phyloP scores from a whole-genome alignment of 2,113 vertebrate genomes.

The Siniperca chuatsi region DNA sequence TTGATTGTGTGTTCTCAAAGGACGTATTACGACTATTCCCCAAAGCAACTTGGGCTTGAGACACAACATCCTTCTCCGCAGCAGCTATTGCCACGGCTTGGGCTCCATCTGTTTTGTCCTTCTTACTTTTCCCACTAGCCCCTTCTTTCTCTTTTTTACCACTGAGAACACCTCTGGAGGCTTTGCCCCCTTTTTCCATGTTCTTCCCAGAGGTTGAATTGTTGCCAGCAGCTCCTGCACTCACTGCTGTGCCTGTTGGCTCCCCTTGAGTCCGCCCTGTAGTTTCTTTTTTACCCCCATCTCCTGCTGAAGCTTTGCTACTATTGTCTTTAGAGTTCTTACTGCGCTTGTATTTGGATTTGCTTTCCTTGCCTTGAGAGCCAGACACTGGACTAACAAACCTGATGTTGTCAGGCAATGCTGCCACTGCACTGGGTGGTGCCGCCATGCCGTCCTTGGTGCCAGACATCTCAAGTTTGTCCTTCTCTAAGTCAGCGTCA shows the following conservation, averaged over 20 bases:
- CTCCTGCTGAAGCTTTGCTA: conserved; percentile 91
- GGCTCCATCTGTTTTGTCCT: conserved; percentile 92
- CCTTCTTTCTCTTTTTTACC: conserved; percentile 98
- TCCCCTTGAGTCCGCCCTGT: conserved; percentile 92
- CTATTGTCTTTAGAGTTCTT: conserved; percentile 98
- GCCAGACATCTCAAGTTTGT: conserved; percentile 99
- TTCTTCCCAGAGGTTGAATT: conserved; percentile 87
- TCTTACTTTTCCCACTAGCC: conserved; percentile 93
- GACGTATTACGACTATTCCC: conserved; percentile 90
- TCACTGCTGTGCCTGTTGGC: conserved; percentile 82
- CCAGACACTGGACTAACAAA: conserved; percentile 97
- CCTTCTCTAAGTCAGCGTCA: conserved; percentile 99
- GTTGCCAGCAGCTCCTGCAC: conserved; percentile 81
- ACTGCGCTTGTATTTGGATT: conserved; percentile 98
- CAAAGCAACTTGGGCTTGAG: conserved; percentile 89
- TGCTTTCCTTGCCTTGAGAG: conserved; percentile 97
- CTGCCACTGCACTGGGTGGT: conserved; percentile 94
- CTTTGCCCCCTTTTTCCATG: conserved; percentile 92
- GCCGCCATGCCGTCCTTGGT: conserved; percentile 95
- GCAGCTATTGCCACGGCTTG: conserved; percentile 85
- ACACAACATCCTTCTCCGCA: conserved; percentile 90
- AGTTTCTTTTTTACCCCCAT: conserved; percentile 93
- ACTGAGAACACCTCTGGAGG: conserved; percentile 89
- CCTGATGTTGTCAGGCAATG: conserved; percentile 98
- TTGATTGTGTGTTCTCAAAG: conserved; percentile 90